Conservation (phyloP, 2,888 invertebrate species). For the Brachyopa scutellaris region DNA sequence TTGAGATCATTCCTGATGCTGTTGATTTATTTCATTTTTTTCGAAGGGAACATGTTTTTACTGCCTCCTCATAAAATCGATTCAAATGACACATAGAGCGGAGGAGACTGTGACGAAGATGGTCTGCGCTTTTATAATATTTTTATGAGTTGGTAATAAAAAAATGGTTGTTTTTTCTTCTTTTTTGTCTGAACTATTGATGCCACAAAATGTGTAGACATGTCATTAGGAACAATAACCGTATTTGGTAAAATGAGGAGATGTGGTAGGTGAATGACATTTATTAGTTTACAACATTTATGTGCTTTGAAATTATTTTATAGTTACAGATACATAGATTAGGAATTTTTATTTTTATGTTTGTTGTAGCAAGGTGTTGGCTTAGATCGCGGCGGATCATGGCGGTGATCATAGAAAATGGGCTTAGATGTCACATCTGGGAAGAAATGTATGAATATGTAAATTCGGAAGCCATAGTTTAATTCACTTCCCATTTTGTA, state of each 20-base stretch:
- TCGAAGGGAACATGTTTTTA: slow-evolving; percentile 31
- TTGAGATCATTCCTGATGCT: slow-evolving; percentile 43
- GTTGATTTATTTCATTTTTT: slow-evolving; percentile 43
- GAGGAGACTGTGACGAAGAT: not conserved
- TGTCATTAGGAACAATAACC: slow-evolving; percentile 39
- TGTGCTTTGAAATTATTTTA: slow-evolving; percentile 31
- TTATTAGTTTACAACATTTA: slow-evolving; percentile 30
- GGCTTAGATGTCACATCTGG: no score
- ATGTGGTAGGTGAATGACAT: slow-evolving; percentile 37
- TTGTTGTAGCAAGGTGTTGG: slow-evolving; percentile 8
- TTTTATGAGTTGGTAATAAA: slow-evolving; percentile 45
- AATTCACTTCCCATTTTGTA: no score
- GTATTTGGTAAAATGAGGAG: not conserved
- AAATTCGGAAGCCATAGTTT: no score
- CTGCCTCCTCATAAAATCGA: slow-evolving; percentile 45
- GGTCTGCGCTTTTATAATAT: slow-evolving; percentile 30
- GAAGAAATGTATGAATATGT: no score
- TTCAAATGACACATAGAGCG: not conserved
- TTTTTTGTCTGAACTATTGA: slow-evolving; percentile 22
- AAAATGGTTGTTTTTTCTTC: not conserved
- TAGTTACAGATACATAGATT: not conserved
- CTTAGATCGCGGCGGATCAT: no score
- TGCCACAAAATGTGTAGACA: slow-evolving; percentile 4
- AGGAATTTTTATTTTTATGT: not conserved
- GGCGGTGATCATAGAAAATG: no score